phyloP scores from a whole-genome alignment of 2,113 vertebrate genomes.

The Equus quagga region DNA sequence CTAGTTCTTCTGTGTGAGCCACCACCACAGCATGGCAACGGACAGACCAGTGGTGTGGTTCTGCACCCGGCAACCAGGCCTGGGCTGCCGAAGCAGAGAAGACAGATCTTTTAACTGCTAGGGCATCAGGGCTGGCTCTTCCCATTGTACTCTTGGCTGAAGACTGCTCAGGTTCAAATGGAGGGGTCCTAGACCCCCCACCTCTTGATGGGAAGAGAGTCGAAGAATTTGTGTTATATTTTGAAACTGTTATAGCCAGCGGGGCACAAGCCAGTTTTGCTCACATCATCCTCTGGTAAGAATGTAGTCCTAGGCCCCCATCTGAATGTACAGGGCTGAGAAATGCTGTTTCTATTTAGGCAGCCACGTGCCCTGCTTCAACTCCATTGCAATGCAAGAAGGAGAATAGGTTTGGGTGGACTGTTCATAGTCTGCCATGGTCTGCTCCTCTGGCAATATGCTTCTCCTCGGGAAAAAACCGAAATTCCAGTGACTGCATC shows the following conservation, averaged over 20 bases:
- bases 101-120: no score
- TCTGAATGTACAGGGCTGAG: background rate
- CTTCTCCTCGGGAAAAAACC: background rate
- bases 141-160: background rate
- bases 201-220: background rate
- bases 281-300: background rate
- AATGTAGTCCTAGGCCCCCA: background rate
- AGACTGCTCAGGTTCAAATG: background rate
- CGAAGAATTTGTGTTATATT: background rate
- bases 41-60: no score
- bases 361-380: background rate
- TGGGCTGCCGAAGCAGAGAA: no score
- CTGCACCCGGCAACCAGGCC: no score
- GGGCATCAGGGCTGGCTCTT: background rate
- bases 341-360: background rate
- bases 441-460: background rate
- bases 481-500: background rate
- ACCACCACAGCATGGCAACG: no score
- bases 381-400: background rate
- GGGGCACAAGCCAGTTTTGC: background rate
- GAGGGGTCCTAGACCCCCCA: background rate
- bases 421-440: background rate
- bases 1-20: no score
- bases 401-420: background rate
- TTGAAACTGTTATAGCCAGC: background rate